Evolutionary conservation across 2,113 vertebrate genomes (phyloP), one percentile per base, ranked within the genome.

Genomic region (Ovibos moschatus): DNA sequence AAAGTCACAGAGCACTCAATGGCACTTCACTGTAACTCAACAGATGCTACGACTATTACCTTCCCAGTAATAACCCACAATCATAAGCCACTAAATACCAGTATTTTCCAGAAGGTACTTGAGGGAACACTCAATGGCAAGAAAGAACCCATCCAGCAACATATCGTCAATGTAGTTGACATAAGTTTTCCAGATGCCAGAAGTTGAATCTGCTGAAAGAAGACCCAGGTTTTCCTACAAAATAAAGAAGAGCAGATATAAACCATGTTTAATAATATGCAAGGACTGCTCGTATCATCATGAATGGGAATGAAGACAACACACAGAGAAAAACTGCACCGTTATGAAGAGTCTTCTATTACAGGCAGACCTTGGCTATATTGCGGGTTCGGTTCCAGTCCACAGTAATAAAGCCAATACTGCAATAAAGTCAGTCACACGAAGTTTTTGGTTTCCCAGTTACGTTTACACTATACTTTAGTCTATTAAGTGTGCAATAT

Each of bases 41-140:
- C 4, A 94, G 40, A 53, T 27, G 30, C 10, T 62, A 47, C 27
- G n/a, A 11, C 27, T 64, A n/a, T 82, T 74, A 62, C 86, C 45
- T 71, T 82, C 30, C 40, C 51, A 40, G n/a, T n/a, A 71, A 87
- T 15, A 88, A 86, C 28, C 67, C 62, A 50, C 27, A 82, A 9
- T 27, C 28, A 85, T 84, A 67, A 82, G 21, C 33, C 16, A 6
- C 8, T 95, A 82, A 71, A 33, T 98, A 99, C 99, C 99, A 78
- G 99, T 99, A 97, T 99, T 99, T 87, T 99, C 99, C 97, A 99
- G 98, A 40, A 99, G 99, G 94, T 99, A 99, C 93, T 98, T 99
- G 89, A 99, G 99, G 0, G 99, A 99, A 95, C 99, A 98, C 95
- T 99, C 99, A 0, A 99, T 98, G 81, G 99, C 99, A 95, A 96